Evolutionary conservation across 2,888 invertebrate species (phyloP), one percentile per base, ranked within the genome.

Genomic region (Sarcophaga variegata): DNA sequence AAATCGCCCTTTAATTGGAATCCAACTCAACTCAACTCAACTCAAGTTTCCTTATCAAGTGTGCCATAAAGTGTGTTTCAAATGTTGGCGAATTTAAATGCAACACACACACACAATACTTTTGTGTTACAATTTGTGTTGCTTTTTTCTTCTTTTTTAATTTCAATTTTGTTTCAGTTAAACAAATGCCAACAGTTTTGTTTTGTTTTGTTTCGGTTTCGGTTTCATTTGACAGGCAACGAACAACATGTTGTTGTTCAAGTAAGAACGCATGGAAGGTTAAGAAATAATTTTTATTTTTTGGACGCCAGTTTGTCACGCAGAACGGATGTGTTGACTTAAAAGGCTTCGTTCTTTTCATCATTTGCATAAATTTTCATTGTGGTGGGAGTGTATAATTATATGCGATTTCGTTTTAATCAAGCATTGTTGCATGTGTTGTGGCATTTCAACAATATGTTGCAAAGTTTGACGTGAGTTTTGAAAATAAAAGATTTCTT

Each of bases 241-340:
- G 6, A 67, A 75, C 47, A 80, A 70, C 47, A 76, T 84, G 75
- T 76, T 84, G 12, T 45, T 5, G 4, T 37, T 45, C 3, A 20
- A 67, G 45, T 67, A 20, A 37, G 37, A 37, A 37, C 37, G 17
- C 12, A 70, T 10, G 3, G 17, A 67, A 76, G 60, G 47, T 72
- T 67, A 62, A 67, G 25, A 25, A 79, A 54, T 14, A 10, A 37
- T 67, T 12, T 62, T 69, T 2, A 14, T 54, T 54, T 54, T 54
- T 17, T 22, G 12, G 70, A 78, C 83, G 81, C 70, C 86, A 84
- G 54, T 70, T 66, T 84, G 86, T 79, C 83, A 83, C 70, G 70
- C 71, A 69, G 78, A 78, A 71, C 74, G 86, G 78, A 87, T 78
- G 71, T 64, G 76, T 77, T 83, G 67, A n/a, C 70, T 64, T 64